Percentiles rank a stretch among this genome's conserved stretches.
Evolutionary conservation across 2,797 vertebrate species (phyloP).

Genomic region (Gallirallus australis): DNA sequence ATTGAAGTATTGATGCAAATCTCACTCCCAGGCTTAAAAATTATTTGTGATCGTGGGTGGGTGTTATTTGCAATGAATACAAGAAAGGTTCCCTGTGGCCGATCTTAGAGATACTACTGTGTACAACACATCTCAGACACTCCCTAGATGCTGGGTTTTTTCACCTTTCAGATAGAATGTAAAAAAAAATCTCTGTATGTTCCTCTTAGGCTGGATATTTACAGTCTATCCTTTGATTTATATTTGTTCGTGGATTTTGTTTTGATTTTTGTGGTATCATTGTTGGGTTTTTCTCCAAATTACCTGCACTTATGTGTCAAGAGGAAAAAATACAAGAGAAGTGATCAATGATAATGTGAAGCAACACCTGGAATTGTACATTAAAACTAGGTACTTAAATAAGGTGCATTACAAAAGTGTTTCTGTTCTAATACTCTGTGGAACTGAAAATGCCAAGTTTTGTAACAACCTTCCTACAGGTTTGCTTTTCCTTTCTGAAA

Average conservation of each 20-base stretch:
- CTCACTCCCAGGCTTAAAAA: background rate
- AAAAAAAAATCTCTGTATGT: background rate
- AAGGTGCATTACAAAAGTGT: background rate
- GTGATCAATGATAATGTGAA: background rate
- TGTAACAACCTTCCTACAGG: background rate
- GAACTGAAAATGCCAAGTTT: background rate
- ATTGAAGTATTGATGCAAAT: background rate
- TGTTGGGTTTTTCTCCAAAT: background rate
- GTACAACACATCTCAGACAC: background rate
- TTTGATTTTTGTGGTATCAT: background rate
- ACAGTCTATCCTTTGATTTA: background rate
- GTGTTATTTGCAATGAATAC: background rate
- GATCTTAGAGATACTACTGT: background rate
- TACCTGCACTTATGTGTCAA: background rate
- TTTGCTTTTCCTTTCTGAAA: background rate
- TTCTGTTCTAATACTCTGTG: background rate
- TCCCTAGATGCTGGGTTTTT: background rate
- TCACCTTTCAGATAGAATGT: background rate
- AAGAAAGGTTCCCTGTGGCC: background rate
- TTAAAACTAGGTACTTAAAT: background rate
- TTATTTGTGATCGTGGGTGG: background rate
- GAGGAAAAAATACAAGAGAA: background rate
- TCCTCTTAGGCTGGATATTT: background rate
- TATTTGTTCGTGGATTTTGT: background rate
- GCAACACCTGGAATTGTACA: background rate